Base-by-base conservation (phyloP, 2,113 vertebrate species). In the Cisticola juncidis region DNA sequence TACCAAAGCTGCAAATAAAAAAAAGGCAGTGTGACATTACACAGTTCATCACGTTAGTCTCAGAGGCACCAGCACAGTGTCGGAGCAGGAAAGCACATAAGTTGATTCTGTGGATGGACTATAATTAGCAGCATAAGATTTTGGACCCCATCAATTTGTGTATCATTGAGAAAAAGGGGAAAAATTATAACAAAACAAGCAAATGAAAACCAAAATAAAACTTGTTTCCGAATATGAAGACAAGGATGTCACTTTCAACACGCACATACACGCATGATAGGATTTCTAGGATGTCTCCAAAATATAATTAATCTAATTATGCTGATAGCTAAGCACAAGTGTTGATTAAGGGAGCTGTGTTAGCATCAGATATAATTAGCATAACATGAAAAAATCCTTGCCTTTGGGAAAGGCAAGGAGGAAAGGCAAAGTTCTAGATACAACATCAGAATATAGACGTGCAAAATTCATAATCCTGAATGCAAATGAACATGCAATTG, bases 271-370 rank as follows among this genome's bases (percentile, higher is more conserved):
- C 29, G 29, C 51, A 68, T 70, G 60, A 68, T 8, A 81, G 20
- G 40, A 78, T 78, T 92, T 71, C 56, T 78, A 81, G 35, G 45
- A 78, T 84, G 31, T 71, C 65, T 92, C 31, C 33, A 92, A 92
- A 86, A 86, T 57, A 71, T 64, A 94, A 88, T 86, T 93, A 96
- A 92, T 76, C 79, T 94, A 88, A 93, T 95, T 85, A 92, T 50
- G 62, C 57, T 93, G 74, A 85, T 61, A 87, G 57, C 51, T 86
- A 90, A 87, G 81, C 61, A 90, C 36, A 92, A 86, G 77, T 72
- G 35, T 81, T 92, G 92, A 96, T 86, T 93, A 94, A 91, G 47
- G 47, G 65, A 86, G 36, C 17, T 71, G 53, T 90, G 44, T 47
- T 72, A 92, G 40, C 36, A 91, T 91, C 80, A 89, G 73, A 78